A percentile compares a stretch with the other conserved stretches of the same genome.
phyloP scores from a whole-genome alignment of 2,888 invertebrate genomes.

The Eupithecia tripunctaria region DNA sequence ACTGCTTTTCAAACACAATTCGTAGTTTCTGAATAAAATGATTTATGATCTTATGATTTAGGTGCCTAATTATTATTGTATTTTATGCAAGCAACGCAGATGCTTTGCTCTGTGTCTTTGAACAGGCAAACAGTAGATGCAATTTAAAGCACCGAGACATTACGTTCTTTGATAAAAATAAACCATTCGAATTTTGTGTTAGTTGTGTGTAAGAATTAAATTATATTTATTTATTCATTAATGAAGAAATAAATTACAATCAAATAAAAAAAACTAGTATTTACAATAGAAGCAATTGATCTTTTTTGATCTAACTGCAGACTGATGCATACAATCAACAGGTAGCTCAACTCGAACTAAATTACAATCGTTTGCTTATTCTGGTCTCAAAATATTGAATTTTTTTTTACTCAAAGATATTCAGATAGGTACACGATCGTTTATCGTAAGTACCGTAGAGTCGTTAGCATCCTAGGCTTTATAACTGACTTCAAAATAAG shows the following conservation, averaged over 20 bases:
- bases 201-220: not conserved
- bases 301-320: no score
- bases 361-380: not conserved
- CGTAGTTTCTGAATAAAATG: no score
- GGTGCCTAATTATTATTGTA: no score
- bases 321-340: no score
- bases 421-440: not conserved
- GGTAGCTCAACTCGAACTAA: no score
- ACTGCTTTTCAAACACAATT: no score
- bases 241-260: no score
- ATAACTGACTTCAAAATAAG: no score
- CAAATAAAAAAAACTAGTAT: no score
- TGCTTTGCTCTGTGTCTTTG: not conserved
- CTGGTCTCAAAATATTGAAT: not conserved
- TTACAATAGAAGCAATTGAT: no score
- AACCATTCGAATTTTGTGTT: not conserved
- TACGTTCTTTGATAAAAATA: not conserved
- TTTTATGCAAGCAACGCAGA: not conserved
- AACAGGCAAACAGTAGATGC: not conserved
- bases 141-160: not conserved
- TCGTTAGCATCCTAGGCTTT: not conserved
- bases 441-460: not conserved
- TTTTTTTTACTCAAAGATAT: not conserved
- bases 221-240: no score
- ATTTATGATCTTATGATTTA: no score